Base-by-base conservation (phyloP, 1,140 invertebrate species). In the Lanistes nyassanus region DNA sequence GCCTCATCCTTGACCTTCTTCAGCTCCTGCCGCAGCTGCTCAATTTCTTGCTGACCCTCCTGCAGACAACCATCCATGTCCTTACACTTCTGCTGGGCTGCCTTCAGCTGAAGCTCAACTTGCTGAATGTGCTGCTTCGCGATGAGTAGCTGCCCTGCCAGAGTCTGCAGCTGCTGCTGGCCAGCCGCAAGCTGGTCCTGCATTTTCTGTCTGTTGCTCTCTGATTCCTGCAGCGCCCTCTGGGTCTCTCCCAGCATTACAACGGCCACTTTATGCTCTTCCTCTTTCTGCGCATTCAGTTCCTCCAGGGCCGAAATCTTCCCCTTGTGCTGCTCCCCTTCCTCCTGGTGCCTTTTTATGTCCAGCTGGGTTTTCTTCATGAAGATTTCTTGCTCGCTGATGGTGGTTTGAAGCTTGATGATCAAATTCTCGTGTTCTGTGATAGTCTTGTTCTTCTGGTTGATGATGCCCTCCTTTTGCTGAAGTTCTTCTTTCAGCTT, bases 221-320 rank as follows among this genome's bases (percentile, higher is more conserved):
- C 29, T 6, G 68, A n/a, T 55, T 55, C 68, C 34, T 55, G 34
- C 1, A 36, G 19, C 51, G 53, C 68, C 51, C 13, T 51, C 47
- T 56, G 51, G 3, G 29, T 13, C 29, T 55, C 29, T 23, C 53
- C 51, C 19, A 47, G 9, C 42, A 34, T 9, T 9, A 23, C 29
- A 66, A 55, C 31, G 23, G 51, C 53, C 31, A 34, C 64, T 23
- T 65, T 51, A 31, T 31, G 42, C 65, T 75, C 47, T 55, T 55
- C 39, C 29, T 26, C 13, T 16, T 47, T 60, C 51, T 36, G 58
- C n/a, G 47, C 65, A 31, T 55, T 47, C 3, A 37, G 65, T 34
- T 76, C 65, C 42, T 79, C 68, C 36, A 76, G 53, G 29, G 71
- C 51, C 1, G 56, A 53, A 42, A 74, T 69, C 42, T 82, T 68